Evolutionary conservation across 1,140 invertebrate genomes (phyloP).

Genomic region (Hetaerina americana): DNA sequence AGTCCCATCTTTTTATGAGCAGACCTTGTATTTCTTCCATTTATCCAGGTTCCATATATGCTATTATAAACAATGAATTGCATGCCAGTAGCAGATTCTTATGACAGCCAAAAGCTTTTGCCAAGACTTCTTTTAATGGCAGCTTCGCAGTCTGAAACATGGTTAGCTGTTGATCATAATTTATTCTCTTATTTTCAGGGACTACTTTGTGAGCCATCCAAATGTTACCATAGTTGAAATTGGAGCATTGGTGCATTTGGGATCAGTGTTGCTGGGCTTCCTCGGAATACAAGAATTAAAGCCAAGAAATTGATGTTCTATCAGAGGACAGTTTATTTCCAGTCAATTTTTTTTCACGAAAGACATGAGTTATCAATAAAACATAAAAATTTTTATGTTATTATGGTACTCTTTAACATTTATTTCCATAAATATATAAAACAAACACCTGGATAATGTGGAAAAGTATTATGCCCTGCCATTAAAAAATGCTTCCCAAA

Average conservation of each 20-base stretch:
- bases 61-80: too few relatives aligned
- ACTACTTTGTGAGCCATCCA: not conserved
- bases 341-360: too few relatives aligned
- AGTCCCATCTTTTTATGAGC: too few relatives aligned
- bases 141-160: too few relatives aligned
- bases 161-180: not conserved
- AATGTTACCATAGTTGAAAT: not conserved
- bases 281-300: not conserved
- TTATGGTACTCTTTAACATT: not conserved
- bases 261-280: not conserved
- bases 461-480: not conserved
- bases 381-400: not conserved
- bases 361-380: too few relatives aligned
- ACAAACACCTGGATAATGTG: not conserved
- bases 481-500: not conserved
- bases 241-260: not conserved
- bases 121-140: too few relatives aligned
- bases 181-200: not conserved
- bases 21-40: too few relatives aligned
- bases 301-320: too few relatives aligned
- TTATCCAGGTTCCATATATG: too few relatives aligned
- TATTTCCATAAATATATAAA: slow-evolving; percentile 1
- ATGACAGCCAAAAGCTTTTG: too few relatives aligned
- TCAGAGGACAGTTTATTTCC: too few relatives aligned
- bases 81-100: too few relatives aligned